A percentile compares a stretch with the other conserved stretches of the same genome.
These are phyloP conservation scores for Tenthredo mesomela DNA, from an alignment of 2,888 invertebrate genomes.

Conservation along the genomic window DNA sequence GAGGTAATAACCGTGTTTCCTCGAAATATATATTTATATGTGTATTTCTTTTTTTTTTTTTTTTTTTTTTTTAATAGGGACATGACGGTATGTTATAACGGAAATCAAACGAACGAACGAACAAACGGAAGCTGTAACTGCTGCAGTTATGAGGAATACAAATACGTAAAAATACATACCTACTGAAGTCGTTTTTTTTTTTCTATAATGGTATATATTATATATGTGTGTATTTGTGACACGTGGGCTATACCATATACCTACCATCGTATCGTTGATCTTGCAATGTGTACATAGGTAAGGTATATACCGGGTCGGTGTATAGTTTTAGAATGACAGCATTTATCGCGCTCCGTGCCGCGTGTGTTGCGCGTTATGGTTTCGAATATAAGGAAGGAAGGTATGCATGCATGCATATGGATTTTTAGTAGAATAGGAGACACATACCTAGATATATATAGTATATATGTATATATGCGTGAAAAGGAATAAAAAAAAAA, in stretches of 20 bases:
- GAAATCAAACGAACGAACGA: conserved; percentile 45
- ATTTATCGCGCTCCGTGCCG: conserved; percentile 1
- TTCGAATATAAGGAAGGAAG: neutral
- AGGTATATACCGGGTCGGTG: neutral
- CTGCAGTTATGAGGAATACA: neutral
- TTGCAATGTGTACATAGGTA: neutral
- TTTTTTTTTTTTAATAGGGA: neutral
- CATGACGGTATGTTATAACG: neutral
- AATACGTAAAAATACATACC: conserved; percentile 10
- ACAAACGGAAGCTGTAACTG: conserved; percentile 41
- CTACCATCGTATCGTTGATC: neutral
- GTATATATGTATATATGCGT: neutral
- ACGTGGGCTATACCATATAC: neutral
- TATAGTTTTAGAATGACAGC: conserved; percentile 33
- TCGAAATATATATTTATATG: neutral
- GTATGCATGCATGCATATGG: neutral
- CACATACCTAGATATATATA: neutral
- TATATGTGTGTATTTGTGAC: neutral
- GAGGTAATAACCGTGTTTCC: neutral
- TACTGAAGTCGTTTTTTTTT: neutral
- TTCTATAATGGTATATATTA: neutral
- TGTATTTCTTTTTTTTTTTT: too few relatives aligned
- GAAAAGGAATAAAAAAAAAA: neutral
- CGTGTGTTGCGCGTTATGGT: neutral
- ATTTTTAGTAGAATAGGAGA: neutral